Base-by-base conservation (phyloP, 1,140 invertebrate genomes). In the Halyomorpha halys region DNA sequence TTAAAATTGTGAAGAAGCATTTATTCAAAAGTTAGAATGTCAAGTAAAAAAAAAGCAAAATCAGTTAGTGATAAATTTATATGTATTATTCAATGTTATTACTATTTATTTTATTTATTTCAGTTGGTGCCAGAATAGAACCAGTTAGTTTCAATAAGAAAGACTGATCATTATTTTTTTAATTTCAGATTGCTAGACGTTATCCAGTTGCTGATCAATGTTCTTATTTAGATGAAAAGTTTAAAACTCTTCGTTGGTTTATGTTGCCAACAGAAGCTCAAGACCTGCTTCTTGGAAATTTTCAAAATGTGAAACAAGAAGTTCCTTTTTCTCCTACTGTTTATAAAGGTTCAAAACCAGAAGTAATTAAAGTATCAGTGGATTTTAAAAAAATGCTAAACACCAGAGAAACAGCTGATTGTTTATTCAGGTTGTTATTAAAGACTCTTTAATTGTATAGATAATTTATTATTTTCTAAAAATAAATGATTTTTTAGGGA, bases 201-300 rank as follows among this genome's bases (percentile, higher is more conserved):
- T 83, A 80, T 70, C 82, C 86, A 13, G 76, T 87, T 51, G 80
- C 83, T 18, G 89, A 93, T 70, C 86, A 88, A 68, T 82, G 81
- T 63, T 79, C 86, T 13, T 75, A 91, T 67, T 81, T 83, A 71
- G 82, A 86, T 70, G 79, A 81, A 44, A 74, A 82, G 53, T 80
- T 83, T 21, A 82, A 87, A 67, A 77, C 79, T 60, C 75, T 93
- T 15, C 76, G 90, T 62, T 94, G 91, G 91, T 94, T 93, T 73
- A 84, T 94, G 79, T 74, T 94, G 53, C 85, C 86, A 0, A 82
- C 82, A 69, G 86, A 88, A 74, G 86, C 86, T 3, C 86, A 88
- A 72, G 83, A 86, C 69, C 75, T 88, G 5, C 71, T 88, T 0
- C 75, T 86, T 0, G 85, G 85, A 18, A 81, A 84, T 68, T 87